Conservation (phyloP, 2,797 vertebrate genomes). For the Sitta carolinensis region DNA sequence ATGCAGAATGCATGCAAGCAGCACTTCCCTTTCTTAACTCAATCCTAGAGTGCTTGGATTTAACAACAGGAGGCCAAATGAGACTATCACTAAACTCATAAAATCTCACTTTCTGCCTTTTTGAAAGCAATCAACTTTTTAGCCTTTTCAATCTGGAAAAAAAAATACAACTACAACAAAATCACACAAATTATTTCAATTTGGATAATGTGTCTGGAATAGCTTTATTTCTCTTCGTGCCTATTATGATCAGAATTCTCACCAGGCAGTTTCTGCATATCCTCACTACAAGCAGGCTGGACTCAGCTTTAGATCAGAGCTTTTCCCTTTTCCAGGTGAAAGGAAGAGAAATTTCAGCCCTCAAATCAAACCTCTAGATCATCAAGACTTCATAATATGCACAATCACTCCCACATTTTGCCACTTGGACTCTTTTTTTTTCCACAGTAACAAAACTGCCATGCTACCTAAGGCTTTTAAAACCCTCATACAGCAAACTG, state of each 20-base stretch:
- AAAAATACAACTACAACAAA: not conserved
- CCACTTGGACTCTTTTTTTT: not conserved
- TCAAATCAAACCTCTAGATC: not conserved
- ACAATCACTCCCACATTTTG: not conserved
- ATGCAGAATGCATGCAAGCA: not conserved
- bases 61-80: not conserved
- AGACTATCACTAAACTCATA: not conserved
- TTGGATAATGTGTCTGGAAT: not conserved
- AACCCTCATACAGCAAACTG: not conserved
- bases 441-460: not conserved
- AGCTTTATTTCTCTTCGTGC: not conserved
- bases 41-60: not conserved
- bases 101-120: constrained; percentile 18
- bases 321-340: not conserved
- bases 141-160: not conserved
- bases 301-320: not conserved
- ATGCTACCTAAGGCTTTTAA: not conserved
- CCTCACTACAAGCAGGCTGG: not conserved
- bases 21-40: not conserved
- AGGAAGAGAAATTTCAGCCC: not conserved
- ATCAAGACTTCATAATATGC: not conserved
- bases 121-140: not conserved
- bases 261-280: not conserved
- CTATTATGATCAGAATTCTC: not conserved
- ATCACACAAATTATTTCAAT: not conserved